Percentiles rank a stretch among this genome's conserved stretches.
These are phyloP conservation scores for Platyrinchus mystaceus DNA, from an alignment of 2,797 vertebrate species.

Conservation along the genomic window DNA sequence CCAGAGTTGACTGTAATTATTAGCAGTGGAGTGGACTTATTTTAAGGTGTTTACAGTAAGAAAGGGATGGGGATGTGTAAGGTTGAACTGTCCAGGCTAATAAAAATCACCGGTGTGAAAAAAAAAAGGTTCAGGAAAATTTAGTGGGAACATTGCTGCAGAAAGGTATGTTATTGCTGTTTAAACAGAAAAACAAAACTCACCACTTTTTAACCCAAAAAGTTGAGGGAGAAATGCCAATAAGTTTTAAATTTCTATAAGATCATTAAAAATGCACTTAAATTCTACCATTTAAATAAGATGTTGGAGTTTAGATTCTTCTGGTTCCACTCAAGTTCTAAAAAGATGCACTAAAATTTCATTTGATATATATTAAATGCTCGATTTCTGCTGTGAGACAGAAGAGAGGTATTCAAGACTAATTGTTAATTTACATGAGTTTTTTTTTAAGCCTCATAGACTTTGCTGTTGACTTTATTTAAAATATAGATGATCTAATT, in stretches of 20 bases:
- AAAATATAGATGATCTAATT: background rate
- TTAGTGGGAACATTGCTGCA: background rate
- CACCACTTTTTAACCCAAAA: background rate
- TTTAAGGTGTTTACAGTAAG: constrained; percentile 39
- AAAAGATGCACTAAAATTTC: background rate
- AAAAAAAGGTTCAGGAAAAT: background rate
- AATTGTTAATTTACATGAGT: background rate
- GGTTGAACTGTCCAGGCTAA: constrained; percentile 21
- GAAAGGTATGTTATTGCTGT: background rate
- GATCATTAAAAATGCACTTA: background rate
- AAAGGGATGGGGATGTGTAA: background rate
- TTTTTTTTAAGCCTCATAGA: background rate
- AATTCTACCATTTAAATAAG: background rate
- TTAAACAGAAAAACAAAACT: background rate
- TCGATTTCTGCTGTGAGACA: background rate
- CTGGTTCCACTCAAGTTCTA: background rate
- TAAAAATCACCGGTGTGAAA: background rate
- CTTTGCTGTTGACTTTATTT: background rate
- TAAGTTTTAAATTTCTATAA: background rate
- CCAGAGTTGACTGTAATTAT: constrained; percentile 17
- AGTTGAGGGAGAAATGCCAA: background rate
- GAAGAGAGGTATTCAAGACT: background rate
- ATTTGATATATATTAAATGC: background rate
- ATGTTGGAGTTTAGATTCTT: background rate
- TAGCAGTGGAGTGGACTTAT: background rate